A percentile compares a stretch with the other conserved stretches of the same genome.
phyloP scores from a whole-genome alignment of 2,888 invertebrate genomes.

The Zygogramma bicolorata region DNA sequence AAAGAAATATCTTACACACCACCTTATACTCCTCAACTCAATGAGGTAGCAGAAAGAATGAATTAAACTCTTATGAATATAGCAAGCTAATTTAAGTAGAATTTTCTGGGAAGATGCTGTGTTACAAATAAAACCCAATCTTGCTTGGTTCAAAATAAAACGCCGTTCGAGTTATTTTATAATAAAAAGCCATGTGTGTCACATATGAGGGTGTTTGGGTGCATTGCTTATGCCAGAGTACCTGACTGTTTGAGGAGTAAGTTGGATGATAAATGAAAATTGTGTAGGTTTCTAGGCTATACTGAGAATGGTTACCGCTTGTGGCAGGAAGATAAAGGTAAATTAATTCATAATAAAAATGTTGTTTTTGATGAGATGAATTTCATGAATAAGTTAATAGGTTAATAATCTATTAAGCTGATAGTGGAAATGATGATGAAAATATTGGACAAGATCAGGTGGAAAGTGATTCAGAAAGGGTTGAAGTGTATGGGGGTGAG shows the following conservation, averaged over 20 bases:
- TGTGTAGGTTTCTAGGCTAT: too few species aligned
- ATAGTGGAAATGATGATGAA: conserved; percentile 5
- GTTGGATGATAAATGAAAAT: too few species aligned
- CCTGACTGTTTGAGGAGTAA: too few species aligned
- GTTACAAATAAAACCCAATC: conserved; percentile 15
- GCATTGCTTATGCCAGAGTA: too few species aligned
- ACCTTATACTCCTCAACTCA: conserved; percentile 13
- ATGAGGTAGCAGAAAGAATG: conserved; percentile 13
- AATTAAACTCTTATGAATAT: conserved; percentile 4
- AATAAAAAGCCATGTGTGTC: conserved; percentile 28
- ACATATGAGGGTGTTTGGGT: conserved; percentile 36
- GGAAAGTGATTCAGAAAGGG: background rate
- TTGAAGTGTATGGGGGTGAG: background rate
- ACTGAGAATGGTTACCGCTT: too few species aligned
- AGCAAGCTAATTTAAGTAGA: conserved; percentile 7
- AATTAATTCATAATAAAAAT: too few species aligned
- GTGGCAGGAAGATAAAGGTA: too few species aligned
- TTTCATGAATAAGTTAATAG: too few species aligned
- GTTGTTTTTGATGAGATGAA: too few species aligned
- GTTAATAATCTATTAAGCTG: too few species aligned
- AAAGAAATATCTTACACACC: conserved; percentile 19
- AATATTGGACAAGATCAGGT: background rate
- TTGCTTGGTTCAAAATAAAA: conserved; percentile 11
- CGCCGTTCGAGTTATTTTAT: conserved; percentile 34
- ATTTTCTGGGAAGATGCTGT: conserved; percentile 10